Conservation (phyloP, 2,113 vertebrate genomes). For the Hylia prasina region DNA sequence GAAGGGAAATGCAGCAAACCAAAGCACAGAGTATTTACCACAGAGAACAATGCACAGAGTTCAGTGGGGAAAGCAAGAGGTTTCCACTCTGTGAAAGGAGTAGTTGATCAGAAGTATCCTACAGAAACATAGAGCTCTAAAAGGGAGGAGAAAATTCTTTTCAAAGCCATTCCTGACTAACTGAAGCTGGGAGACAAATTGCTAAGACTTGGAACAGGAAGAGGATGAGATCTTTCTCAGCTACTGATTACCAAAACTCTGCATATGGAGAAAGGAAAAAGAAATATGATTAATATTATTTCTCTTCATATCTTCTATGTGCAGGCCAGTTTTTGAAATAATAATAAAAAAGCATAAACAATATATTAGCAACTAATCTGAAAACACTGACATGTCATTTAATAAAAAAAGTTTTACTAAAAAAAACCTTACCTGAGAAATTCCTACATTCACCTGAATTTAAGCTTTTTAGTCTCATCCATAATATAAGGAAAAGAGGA, state of each 20-base stretch:
- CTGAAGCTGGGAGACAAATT: not conserved
- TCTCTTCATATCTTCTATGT: not conserved
- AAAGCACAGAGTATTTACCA: not conserved
- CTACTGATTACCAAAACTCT: not conserved
- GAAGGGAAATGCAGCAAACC: not conserved
- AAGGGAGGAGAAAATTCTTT: not conserved
- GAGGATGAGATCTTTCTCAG: not conserved
- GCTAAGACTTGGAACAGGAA: not conserved
- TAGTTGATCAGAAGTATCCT: not conserved
- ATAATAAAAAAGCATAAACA: not conserved
- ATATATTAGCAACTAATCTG: not conserved
- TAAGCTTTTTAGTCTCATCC: not conserved
- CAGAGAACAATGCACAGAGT: not conserved
- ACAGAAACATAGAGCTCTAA: not conserved
- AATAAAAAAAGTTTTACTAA: not conserved
- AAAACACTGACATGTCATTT: not conserved
- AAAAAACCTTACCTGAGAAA: not conserved
- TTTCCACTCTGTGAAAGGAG: not conserved
- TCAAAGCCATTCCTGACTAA: not conserved
- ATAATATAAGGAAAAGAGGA: not conserved
- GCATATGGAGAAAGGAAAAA: not conserved
- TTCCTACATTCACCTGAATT: not conserved
- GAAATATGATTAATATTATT: not conserved
- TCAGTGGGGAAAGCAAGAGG: not conserved
- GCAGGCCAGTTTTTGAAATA: not conserved